phyloP scores from a whole-genome alignment of 1,140 invertebrate species.

The Aphelenchoides besseyi region DNA sequence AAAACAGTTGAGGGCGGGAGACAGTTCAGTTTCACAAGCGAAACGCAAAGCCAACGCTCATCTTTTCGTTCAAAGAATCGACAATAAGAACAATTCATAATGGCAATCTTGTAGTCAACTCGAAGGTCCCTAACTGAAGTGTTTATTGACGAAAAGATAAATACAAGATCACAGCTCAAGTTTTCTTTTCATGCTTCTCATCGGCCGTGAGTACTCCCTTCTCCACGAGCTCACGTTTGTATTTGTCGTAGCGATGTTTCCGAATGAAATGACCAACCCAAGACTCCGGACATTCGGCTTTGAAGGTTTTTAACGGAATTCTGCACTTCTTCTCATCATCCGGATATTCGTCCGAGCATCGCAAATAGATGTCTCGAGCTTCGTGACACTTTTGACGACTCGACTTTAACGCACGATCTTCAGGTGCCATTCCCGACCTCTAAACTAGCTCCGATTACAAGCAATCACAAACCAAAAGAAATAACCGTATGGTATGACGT shows the following conservation, averaged over 20 bases:
- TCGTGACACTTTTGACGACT: slow-evolving; percentile 26
- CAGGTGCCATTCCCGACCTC: no score
- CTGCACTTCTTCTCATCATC: slow-evolving; percentile 28
- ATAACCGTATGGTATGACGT: background rate
- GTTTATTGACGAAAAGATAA: slow-evolving; percentile 8
- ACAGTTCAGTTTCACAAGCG: no score
- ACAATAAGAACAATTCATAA: no score
- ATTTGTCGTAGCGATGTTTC: slow-evolving; percentile 26
- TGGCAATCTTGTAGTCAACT: no score
- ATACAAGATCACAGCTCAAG: background rate
- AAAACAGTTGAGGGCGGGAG: no score
- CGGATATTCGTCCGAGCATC: slow-evolving; percentile 21
- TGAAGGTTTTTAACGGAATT: background rate
- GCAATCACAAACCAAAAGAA: no score
- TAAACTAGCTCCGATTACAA: no score
- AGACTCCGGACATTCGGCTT: slow-evolving; percentile 17
- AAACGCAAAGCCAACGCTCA: no score
- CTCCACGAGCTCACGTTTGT: slow-evolving; percentile 15
- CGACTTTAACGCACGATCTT: slow-evolving; percentile 24
- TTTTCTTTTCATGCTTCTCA: slow-evolving; percentile 7
- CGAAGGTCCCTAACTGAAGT: background rate
- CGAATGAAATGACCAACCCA: slow-evolving; percentile 29
- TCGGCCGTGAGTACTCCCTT: slow-evolving; percentile 13
- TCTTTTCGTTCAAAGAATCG: no score
- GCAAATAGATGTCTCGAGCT: slow-evolving; percentile 24